Conservation (phyloP, 2,888 invertebrate species). For the Cephus nigrinus region DNA sequence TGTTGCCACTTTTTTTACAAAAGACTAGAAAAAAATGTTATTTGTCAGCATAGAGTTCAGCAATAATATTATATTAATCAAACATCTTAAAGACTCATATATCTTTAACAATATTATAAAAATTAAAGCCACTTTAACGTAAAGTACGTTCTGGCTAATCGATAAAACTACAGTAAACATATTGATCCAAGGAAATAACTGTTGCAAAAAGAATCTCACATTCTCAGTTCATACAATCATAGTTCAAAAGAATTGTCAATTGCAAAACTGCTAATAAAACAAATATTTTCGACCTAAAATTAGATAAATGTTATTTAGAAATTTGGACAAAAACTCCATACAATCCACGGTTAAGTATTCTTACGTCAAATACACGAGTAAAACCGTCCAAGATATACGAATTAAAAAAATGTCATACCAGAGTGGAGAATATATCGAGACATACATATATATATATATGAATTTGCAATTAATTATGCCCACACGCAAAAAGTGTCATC, state of each 20-base stretch:
- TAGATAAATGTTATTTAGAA: not conserved
- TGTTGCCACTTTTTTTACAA: slow-evolving; percentile 76
- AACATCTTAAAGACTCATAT: slow-evolving; percentile 5
- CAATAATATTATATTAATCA: not conserved
- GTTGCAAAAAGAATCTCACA: not conserved
- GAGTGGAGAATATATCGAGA: not conserved
- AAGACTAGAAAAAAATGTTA: slow-evolving; percentile 69
- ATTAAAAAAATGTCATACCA: not conserved
- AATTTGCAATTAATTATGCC: not conserved
- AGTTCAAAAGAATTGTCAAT: not conserved
- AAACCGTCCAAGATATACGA: not conserved
- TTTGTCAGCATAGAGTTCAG: not conserved
- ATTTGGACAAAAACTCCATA: not conserved
- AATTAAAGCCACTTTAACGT: not conserved
- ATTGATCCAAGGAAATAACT: not conserved
- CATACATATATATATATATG: too few species aligned
- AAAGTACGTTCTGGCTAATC: not conserved
- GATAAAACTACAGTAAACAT: not conserved
- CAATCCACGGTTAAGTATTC: not conserved
- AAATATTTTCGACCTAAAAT: not conserved
- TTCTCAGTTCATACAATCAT: not conserved
- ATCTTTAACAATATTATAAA: not conserved
- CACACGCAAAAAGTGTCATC: not conserved
- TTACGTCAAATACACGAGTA: not conserved
- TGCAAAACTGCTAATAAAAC: not conserved